These are phyloP conservation scores for Clostera curtula DNA, from an alignment of 2,888 invertebrate genomes.

Conservation along the genomic window DNA sequence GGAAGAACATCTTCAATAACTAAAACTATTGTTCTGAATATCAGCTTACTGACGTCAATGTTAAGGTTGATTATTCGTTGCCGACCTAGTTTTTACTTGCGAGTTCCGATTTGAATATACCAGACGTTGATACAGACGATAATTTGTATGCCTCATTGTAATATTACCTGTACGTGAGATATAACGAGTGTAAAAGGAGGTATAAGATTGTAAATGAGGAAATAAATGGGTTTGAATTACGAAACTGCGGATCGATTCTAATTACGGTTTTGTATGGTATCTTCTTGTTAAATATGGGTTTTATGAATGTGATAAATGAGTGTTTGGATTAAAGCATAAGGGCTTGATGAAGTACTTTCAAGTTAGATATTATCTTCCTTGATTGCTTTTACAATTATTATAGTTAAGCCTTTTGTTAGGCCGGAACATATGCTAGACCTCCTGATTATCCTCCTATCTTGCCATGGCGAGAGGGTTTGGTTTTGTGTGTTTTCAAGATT, in stretches of 20 bases:
- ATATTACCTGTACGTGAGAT: conserved; percentile 68
- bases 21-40: conserved; percentile 12
- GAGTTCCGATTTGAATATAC: conserved; percentile 40
- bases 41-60: conserved; percentile 18
- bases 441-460: no score
- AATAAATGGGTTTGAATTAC: conserved; percentile 55
- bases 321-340: no score
- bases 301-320: no score
- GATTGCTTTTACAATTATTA: no score
- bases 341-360: no score
- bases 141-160: conserved; percentile 72
- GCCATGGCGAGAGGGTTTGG: no score
- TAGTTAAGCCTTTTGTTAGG: no score
- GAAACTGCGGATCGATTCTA: conserved; percentile 41
- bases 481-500: no score
- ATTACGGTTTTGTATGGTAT: conserved; percentile 41
- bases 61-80: conserved; percentile 25
- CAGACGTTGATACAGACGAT: conserved; percentile 61
- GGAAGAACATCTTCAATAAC: conserved; percentile 36
- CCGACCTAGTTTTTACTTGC: conserved; percentile 20
- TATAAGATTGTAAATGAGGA: conserved; percentile 53
- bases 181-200: conserved; percentile 57
- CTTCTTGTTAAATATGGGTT: no score
- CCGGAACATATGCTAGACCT: no score
- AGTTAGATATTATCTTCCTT: no score